These are phyloP conservation scores for Philopotamus ludificatus DNA, from an alignment of 1,140 invertebrate species.

Conservation along the genomic window DNA sequence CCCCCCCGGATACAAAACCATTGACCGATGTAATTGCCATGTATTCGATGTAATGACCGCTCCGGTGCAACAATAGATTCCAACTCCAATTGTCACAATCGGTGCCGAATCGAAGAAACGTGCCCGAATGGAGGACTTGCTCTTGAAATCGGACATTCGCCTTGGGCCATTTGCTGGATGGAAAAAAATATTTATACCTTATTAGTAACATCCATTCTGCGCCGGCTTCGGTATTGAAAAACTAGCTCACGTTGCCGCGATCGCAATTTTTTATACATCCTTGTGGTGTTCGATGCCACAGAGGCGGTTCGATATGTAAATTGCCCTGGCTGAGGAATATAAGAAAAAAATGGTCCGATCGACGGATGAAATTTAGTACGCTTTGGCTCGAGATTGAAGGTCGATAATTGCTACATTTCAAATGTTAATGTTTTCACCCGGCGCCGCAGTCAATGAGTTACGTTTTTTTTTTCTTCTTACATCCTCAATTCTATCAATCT, in stretches of 20 bases:
- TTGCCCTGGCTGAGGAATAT: not conserved
- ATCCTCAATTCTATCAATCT: too few species aligned
- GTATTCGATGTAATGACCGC: not conserved
- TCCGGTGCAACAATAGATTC: not conserved
- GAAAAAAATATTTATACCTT: conserved; percentile 32
- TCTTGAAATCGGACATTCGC: conserved; percentile 36
- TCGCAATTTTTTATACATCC: not conserved
- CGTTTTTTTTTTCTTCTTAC: too few species aligned
- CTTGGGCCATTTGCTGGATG: conserved; percentile 2
- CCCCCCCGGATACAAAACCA: too few species aligned
- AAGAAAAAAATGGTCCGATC: not conserved
- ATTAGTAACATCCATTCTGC: conserved; percentile 7
- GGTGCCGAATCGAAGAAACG: not conserved
- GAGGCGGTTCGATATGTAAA: conserved; percentile 16
- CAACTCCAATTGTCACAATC: not conserved
- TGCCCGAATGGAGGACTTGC: too few species aligned
- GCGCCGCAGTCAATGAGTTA: too few species aligned
- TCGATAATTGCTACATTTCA: not conserved
- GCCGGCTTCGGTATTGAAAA: not conserved
- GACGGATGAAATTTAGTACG: not conserved
- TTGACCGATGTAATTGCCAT: not conserved
- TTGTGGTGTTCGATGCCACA: conserved; percentile 1
- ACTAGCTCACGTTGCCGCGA: conserved; percentile 18
- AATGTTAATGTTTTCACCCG: too few species aligned
- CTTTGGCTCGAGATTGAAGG: not conserved